Conservation (phyloP, 2,888 invertebrate genomes). For the Coelinius sp. region DNA sequence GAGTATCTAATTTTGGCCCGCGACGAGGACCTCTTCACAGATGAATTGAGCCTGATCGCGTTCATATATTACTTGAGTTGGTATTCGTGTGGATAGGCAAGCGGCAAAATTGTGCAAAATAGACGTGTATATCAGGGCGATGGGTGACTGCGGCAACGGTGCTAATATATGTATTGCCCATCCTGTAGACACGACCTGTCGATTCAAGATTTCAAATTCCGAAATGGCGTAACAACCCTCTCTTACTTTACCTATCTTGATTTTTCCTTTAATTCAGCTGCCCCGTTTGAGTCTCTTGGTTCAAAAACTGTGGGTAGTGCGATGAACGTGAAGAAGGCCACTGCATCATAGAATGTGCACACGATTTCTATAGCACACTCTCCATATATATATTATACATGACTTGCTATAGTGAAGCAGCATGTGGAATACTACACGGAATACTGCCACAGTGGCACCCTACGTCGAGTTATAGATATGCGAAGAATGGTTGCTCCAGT, state of each 20-base stretch:
- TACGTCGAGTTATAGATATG: slow-evolving; percentile 49
- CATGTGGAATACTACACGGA: slow-evolving; percentile 34
- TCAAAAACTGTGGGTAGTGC: not conserved
- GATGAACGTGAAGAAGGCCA: slow-evolving; percentile 10
- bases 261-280: not conserved
- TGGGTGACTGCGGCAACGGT: not conserved
- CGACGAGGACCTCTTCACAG: slow-evolving; percentile 41
- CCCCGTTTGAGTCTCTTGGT: not conserved
- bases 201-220: slow-evolving; percentile 6
- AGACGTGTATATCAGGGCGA: not conserved
- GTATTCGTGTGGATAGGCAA: not conserved
- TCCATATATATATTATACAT: slow-evolving; percentile 14
- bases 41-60: slow-evolving; percentile 43
- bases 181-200: slow-evolving; percentile 15
- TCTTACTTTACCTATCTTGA: not conserved
- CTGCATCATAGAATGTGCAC: slow-evolving; percentile 15
- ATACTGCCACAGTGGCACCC: slow-evolving; percentile 47
- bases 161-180: slow-evolving; percentile 29
- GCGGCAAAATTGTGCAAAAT: not conserved
- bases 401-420: slow-evolving; percentile 44
- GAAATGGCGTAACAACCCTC: not conserved
- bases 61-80: slow-evolving; percentile 17
- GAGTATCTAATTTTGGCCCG: slow-evolving; percentile 56
- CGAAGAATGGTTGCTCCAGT: slow-evolving; percentile 45
- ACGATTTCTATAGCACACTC: slow-evolving; percentile 20